Base-by-base conservation (phyloP, 2,888 invertebrate species). In the Xylota segnis region DNA sequence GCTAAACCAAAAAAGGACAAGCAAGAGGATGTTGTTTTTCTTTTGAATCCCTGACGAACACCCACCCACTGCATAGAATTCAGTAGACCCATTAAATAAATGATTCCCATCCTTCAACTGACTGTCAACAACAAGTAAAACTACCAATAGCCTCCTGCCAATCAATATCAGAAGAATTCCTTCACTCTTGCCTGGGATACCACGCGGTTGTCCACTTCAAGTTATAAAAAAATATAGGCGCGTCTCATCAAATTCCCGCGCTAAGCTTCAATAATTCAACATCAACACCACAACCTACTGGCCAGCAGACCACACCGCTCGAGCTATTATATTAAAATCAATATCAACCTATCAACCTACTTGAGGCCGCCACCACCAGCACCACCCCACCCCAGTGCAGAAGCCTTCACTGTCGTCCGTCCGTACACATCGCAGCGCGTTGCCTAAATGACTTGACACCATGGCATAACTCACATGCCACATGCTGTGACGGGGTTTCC, bases 391-490 rank as follows among this genome's bases (percentile, higher is more conserved):
- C 52, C 50, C 45, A 66, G 9, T 52, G 16, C 65, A 79, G 43
- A 75, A 75, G 68, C 68, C 65, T 59, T 52, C 34, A 40, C 45
- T 34, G 40, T 32, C 56, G 23, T 61, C 45, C 40, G 27, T 50
- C 47, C 3, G 23, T 23, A 23, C 23, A 23, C 3, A 23, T 23
- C 23, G 23, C 58, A 75, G 45, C 50, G 14, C 9, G 43, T 34
- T 43, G 40, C 40, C 47, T 68, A 61, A 77, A 68, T 63, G 74
- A 68, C 70, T 79, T 84, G 74, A 79, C 79, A 84, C 83, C 52
- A 65, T 65, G 40, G 43, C 75, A 83, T 79, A 84, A 52, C 84
- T 84, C 70, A 84, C 70, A 75, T 63, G 59, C 61, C 72, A 83
- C 45, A 56, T 54, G 40, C 37, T 65, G 7, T 29, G 45, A 52